Percentiles rank a stretch among this genome's conserved stretches.
Conservation (phyloP, 2,888 invertebrate species). For the Ormyrus labotus region DNA sequence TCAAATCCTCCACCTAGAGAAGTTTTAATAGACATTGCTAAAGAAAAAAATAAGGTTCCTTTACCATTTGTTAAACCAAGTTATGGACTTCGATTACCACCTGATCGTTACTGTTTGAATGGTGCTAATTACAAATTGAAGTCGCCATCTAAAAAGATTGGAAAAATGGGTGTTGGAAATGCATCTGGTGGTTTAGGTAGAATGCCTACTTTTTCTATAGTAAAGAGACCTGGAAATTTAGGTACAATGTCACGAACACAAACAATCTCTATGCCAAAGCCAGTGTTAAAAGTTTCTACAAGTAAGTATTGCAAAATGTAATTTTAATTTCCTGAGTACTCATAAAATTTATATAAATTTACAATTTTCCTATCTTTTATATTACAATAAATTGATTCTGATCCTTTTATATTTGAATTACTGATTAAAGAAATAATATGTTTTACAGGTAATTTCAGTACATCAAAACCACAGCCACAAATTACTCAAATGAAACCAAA, state of each 20-base stretch:
- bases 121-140: slow-evolving; percentile 88
- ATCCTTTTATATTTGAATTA: slow-evolving; percentile 1
- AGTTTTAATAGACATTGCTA: slow-evolving; percentile 90
- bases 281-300: slow-evolving; percentile 82
- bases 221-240: slow-evolving; percentile 77
- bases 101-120: slow-evolving; percentile 94
- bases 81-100: slow-evolving; percentile 93
- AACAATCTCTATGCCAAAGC: slow-evolving; percentile 85
- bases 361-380: background rate
- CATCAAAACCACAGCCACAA: slow-evolving; percentile 28
- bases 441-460: slow-evolving; percentile 36
- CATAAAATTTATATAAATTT: background rate
- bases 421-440: background rate
- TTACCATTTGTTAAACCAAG: slow-evolving; percentile 94
- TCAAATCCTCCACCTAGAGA: slow-evolving; percentile 95
- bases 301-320: slow-evolving; percentile 33
- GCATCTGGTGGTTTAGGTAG: slow-evolving; percentile 64
- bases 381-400: background rate
- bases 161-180: slow-evolving; percentile 55
- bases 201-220: slow-evolving; percentile 77
- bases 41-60: slow-evolving; percentile 91
- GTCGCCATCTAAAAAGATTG: slow-evolving; percentile 64
- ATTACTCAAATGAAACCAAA: slow-evolving; percentile 39
- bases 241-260: slow-evolving; percentile 81
- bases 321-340: background rate